phyloP scores from a whole-genome alignment of 2,797 vertebrate species.

The Hyperoplus lanceolatus region DNA sequence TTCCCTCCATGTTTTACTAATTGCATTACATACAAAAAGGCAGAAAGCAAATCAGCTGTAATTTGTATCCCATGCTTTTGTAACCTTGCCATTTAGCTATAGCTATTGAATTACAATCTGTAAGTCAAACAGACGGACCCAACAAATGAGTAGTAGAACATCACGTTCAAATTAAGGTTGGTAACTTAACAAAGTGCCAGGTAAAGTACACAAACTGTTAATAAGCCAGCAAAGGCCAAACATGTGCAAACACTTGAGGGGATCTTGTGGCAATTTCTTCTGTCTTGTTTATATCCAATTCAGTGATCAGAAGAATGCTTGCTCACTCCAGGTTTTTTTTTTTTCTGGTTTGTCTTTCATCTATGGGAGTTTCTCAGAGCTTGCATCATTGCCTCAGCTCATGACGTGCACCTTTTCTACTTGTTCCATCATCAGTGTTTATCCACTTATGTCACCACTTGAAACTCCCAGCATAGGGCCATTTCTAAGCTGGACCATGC shows the following conservation, averaged over 20 bases:
- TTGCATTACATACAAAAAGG: constrained; percentile 4
- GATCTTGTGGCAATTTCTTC: constrained; percentile 35
- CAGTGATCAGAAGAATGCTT: constrained; percentile 17
- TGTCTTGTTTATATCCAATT: constrained; percentile 15
- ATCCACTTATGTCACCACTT: too few species aligned
- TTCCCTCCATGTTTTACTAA: constrained; percentile 15
- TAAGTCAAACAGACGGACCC: not conserved
- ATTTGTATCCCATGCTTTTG: not conserved
- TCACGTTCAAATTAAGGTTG: not conserved
- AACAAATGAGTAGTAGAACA: not conserved
- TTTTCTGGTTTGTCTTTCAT: constrained; percentile 23
- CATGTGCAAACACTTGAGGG: constrained; percentile 16
- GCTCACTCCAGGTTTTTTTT: constrained; percentile 21
- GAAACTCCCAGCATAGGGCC: too few species aligned
- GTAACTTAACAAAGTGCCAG: not conserved
- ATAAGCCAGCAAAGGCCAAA: constrained; percentile 12
- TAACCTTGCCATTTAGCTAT: not conserved
- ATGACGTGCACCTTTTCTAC: not conserved
- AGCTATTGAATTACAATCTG: not conserved
- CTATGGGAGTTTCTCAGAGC: constrained; percentile 3
- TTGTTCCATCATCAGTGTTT: not conserved
- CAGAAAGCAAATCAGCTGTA: not conserved
- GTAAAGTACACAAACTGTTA: not conserved
- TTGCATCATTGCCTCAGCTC: constrained; percentile 1
- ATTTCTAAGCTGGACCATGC: not conserved